Base-by-base conservation (phyloP, 2,888 invertebrate species). In the Chironomus riparius region DNA sequence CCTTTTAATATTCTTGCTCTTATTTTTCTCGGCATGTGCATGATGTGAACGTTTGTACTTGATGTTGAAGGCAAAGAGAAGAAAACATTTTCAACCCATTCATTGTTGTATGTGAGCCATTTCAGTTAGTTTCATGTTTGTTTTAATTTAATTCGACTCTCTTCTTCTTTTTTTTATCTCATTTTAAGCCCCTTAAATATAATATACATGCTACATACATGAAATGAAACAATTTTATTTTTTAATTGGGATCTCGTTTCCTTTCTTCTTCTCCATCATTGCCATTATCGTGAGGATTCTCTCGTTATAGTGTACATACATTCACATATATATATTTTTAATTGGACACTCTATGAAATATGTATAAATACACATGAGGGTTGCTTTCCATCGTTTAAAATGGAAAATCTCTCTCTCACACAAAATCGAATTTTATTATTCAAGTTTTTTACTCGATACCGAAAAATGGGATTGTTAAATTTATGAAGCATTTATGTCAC, bases 131-230 rank as follows among this genome's bases (percentile, higher is more conserved):
- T 38, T 72, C 74, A 74, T 74, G 74, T 74, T 74, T 74, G 48
- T 74, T 74, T 68, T 74, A 74, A 74, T 74, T 74, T 74, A 68
- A 74, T 74, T 68, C 38, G 56, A 56, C 56, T 56, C 56, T 56
- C 65, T 48, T 74, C 38, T 38, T 38, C 38, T 38, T 38, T 28
- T 38, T 38, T 70, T 47, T 22, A 15, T 61, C 47, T 74, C 72
- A 61, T 62, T 70, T 21, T 21, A 18, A 21, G 12, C 22, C 24
- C 22, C 56, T 7, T 56, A 38, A 38, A 38, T 38, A 38, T 38
- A 38, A 38, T 38, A 38, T 38, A 38, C 38, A 38, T 38, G 38
- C 38, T 38, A 38, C 38, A 38, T 38, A 38, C 38, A 38, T 38
- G 38, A 38, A 38, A 38, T 38, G 38, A 38, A 38, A 38, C 38